phyloP scores from a whole-genome alignment of 2,888 invertebrate genomes.

The Orthonevra nobilis region DNA sequence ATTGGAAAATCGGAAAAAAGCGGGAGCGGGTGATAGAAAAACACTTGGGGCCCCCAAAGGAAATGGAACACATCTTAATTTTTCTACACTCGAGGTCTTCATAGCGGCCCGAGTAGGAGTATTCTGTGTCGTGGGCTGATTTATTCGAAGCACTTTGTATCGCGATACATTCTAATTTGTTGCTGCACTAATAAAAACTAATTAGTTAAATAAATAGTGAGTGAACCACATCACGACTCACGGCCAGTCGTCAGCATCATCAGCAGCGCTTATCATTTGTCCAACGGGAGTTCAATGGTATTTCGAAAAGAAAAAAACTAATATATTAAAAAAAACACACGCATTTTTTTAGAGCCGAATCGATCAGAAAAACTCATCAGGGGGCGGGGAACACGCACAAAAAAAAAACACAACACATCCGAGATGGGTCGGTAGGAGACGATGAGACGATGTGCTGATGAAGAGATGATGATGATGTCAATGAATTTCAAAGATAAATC shows the following conservation, averaged over 20 bases:
- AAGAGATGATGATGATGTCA: conserved; percentile 8
- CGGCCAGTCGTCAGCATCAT: conserved; percentile 39
- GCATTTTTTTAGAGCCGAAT: too few species aligned
- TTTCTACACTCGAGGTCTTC: conserved; percentile 9
- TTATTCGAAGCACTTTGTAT: conserved; percentile 64
- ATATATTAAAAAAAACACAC: not conserved
- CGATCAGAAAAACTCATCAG: too few species aligned
- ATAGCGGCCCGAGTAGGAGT: too few species aligned
- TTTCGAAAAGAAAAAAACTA: conserved; percentile 27
- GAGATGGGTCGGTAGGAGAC: conserved; percentile 9
- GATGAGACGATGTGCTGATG: not conserved
- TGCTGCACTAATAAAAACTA: conserved; percentile 69
- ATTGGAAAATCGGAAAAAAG: conserved; percentile 4
- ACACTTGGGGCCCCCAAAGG: conserved; percentile 15
- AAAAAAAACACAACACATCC: conserved; percentile 12
- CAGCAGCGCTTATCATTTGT: not conserved
- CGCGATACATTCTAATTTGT: conserved; percentile 67
- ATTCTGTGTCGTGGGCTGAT: conserved; percentile 48
- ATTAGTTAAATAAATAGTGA: conserved; percentile 68
- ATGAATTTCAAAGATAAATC: conserved; percentile 59
- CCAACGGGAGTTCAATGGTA: conserved; percentile 48
- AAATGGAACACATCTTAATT: conserved; percentile 41
- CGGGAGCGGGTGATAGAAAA: not conserved
- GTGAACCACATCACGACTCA: conserved; percentile 7
- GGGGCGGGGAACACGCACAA: not conserved